Evolutionary conservation across 2,113 vertebrate species (phyloP), one percentile per base, ranked within the genome.

Genomic region (Syngnathus scovelli): DNA sequence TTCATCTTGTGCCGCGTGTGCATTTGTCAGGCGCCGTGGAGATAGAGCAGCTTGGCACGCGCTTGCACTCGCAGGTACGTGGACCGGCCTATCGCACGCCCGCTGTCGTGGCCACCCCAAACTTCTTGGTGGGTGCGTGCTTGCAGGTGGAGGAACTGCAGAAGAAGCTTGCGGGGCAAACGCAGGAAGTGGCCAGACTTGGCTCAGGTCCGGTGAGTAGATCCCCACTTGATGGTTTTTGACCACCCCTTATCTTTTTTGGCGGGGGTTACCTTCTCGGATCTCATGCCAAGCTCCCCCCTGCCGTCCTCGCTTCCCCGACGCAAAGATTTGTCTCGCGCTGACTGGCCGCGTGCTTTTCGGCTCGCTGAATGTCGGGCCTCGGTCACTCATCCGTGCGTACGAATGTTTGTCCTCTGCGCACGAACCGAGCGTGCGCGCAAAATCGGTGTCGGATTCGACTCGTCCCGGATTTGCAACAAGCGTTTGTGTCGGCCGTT

Each of bases 81-180:
- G 33, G 19, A 10, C 41, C 9, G 19, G 18, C 41, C 9, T 11
- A 8, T 56, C 41, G 27, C 23, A 23, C 46, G 27, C 39, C 27
- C 37, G 41, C 49, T 0, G 19, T 36, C 33, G 4, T 12, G 11
- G 44, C 44, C 44, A 13, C 44, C 3, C 8, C 41, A 7, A 12
- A 43, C 41, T 12, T 12, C 9, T 11, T 43, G 8, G 4, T 6
- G 23, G 54, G 16, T 5, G 3, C 37, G 23, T 9, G 33, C 37
- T 8, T 43, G 7, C 89, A 97, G 95, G 93, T 95, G 82, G 92
- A 92, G 83, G 92, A 85, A 79, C 91, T 95, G 91, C 94, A 95
- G 90, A 88, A 87, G 61, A 93, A 94, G 83, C 88, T 96, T 75
- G 72, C 90, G 73, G 89, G 93, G 84, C 94, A 94, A 84, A 91